These are phyloP conservation scores for Python bivittatus DNA, from an alignment of 2,113 vertebrate genomes.

Conservation along the genomic window DNA sequence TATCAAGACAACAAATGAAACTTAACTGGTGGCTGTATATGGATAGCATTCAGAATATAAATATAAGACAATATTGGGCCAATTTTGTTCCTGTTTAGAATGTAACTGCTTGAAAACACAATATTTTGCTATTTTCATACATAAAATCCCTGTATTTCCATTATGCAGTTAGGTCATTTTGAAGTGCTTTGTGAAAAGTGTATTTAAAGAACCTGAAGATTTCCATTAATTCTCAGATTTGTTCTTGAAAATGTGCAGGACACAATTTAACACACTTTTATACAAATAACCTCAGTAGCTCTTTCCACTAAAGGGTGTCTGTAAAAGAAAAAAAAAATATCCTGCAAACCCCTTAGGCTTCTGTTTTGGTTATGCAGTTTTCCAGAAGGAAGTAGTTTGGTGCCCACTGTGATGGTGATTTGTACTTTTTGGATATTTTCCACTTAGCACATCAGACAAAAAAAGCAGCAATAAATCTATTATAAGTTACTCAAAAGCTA, in stretches of 20 bases:
- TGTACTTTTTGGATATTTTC: background rate
- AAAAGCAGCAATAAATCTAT: background rate
- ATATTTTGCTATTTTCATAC: background rate
- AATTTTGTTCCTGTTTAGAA: background rate
- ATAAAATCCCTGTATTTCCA: background rate
- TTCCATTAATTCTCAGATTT: background rate
- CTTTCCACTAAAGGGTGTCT: background rate
- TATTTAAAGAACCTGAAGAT: conserved; percentile 4
- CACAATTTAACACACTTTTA: background rate
- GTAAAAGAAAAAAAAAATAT: background rate
- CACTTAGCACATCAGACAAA: background rate
- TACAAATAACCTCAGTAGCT: background rate
- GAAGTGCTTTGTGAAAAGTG: background rate
- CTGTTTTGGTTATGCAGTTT: fast-evolving
- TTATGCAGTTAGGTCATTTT: background rate
- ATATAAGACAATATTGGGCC: background rate
- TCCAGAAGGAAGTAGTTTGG: background rate
- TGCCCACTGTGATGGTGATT: background rate
- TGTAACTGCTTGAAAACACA: background rate
- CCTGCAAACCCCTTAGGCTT: background rate
- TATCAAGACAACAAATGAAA: background rate
- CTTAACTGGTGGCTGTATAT: background rate
- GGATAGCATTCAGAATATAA: background rate
- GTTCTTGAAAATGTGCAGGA: background rate
- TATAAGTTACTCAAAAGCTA: background rate